phyloP scores from a whole-genome alignment of 2,113 vertebrate genomes.

The Plotosus lineatus region DNA sequence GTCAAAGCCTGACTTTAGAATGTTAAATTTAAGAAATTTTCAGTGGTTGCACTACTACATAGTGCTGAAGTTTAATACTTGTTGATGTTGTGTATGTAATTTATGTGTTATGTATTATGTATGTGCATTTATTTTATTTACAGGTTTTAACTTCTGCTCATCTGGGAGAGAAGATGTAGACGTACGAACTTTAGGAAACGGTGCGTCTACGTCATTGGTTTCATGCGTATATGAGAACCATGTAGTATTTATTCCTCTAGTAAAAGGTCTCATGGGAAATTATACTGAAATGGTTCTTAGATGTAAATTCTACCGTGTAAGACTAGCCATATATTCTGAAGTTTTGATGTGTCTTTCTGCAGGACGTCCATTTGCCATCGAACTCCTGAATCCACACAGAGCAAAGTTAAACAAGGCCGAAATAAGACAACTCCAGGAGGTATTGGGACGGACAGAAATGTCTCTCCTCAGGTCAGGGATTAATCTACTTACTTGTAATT shows the following conservation, averaged over 20 bases:
- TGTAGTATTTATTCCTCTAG: not conserved
- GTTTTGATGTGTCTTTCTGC: conserved; percentile 32
- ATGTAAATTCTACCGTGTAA: not conserved
- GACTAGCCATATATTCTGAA: not conserved
- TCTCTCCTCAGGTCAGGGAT: not conserved
- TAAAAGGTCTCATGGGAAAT: not conserved
- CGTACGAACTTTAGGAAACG: conserved; percentile 93
- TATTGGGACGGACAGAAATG: conserved; percentile 46
- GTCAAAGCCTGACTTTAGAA: not conserved
- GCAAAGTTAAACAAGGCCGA: conserved; percentile 72
- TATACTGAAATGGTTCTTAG: not conserved
- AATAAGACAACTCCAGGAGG: conserved; percentile 90
- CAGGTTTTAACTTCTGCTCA: conserved; percentile 97
- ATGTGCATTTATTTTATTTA: too few species aligned
- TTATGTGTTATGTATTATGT: too few species aligned
- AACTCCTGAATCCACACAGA: conserved; percentile 91
- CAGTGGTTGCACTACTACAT: not conserved
- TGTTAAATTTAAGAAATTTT: not conserved
- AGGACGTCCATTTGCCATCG: conserved; percentile 97
- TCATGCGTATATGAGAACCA: not conserved
- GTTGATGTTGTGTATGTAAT: not conserved
- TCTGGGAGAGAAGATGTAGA: conserved; percentile 98
- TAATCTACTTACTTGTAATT: not conserved
- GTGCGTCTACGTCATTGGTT: conserved; percentile 66
- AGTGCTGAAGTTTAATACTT: not conserved